Evolutionary conservation across 2,888 invertebrate species (phyloP).

Genomic region (Tachina lurida): DNA sequence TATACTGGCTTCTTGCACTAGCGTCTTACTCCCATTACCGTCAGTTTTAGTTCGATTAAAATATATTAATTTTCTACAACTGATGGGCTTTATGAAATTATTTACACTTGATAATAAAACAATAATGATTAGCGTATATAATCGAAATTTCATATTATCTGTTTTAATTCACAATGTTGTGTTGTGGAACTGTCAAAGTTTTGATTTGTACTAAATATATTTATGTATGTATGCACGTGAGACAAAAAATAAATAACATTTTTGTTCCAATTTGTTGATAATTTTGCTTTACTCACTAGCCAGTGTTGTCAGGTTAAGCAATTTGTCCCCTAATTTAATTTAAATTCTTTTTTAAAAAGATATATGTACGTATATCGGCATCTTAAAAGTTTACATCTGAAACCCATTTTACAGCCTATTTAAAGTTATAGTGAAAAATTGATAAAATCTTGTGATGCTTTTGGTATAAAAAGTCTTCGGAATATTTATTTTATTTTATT

Average conservation of each 20-base stretch:
- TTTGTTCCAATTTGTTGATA: slow-evolving; percentile 8
- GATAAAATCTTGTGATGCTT: too few species aligned
- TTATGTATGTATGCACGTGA: background rate
- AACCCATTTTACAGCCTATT: too few species aligned
- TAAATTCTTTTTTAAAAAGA: too few species aligned
- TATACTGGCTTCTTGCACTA: slow-evolving; percentile 74
- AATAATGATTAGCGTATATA: slow-evolving; percentile 39
- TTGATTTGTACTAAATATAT: slow-evolving; percentile 57
- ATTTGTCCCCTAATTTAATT: too few species aligned
- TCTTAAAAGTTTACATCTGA: too few species aligned
- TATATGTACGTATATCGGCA: too few species aligned
- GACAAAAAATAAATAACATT: slow-evolving; percentile 12
- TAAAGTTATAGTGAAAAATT: too few species aligned
- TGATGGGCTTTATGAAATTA: slow-evolving; percentile 24
- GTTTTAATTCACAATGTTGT: slow-evolving; percentile 11
- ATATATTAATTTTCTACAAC: slow-evolving; percentile 68
- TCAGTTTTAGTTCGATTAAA: slow-evolving; percentile 67
- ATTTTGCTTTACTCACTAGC: background rate
- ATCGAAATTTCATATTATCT: slow-evolving; percentile 60
- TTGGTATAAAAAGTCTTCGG: too few species aligned
- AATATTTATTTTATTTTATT: too few species aligned
- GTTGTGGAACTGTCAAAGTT: slow-evolving; percentile 46
- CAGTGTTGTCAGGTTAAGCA: too few species aligned
- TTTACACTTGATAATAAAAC: slow-evolving; percentile 31
- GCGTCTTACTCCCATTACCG: background rate